Base-by-base conservation (phyloP, 2,113 vertebrate species). In the Oncorhynchus nerka region DNA sequence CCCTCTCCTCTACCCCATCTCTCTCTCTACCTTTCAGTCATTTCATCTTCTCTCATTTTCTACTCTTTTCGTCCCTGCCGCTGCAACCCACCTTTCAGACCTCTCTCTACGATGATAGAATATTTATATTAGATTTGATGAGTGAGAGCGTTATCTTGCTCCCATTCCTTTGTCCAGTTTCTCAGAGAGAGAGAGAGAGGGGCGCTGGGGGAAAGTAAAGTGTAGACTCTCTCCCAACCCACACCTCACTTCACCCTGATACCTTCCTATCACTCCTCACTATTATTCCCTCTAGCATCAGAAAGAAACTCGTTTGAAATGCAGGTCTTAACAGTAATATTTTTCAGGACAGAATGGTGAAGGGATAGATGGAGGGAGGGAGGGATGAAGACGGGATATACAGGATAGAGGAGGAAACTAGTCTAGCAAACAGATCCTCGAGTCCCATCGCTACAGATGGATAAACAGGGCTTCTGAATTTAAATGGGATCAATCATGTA, bases 111-210 rank as follows among this genome's bases (percentile, higher is more conserved):
- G 74, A 81, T 64, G n/a, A 78, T n/a, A 0, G 85, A 86, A 90
- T 92, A 92, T 92, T 92, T 86, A 92, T 90, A 90, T 85, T 77
- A 83, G 86, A 90, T 91, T 92, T 90, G 88, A 91, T 90, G 88
- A 91, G 88, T 83, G 81, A 91, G 88, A 83, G 79, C 26, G 75
- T 88, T 90, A 89, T 90, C 90, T 80, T 80, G 55, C 77, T 66
- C 32, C 28, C 5, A 76, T 75, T 45, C 86, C 86, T 90, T 88
- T 88, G 85, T 86, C 87, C 84, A 88, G 79, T 86, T 83, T 84
- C 82, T 79, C 76, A 78, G 80, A 84, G 88, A 62, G 7, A 32
- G 32, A 34, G 32, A 34, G 32, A 34, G 32, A 61, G 20, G 0
- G 7, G 8, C 62, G 66, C 66, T 67, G 1, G 55, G 22, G 72